A percentile compares a stretch with the other conserved stretches of the same genome.
phyloP scores from a whole-genome alignment of 2,113 vertebrate species.

The Sorex araneus region DNA sequence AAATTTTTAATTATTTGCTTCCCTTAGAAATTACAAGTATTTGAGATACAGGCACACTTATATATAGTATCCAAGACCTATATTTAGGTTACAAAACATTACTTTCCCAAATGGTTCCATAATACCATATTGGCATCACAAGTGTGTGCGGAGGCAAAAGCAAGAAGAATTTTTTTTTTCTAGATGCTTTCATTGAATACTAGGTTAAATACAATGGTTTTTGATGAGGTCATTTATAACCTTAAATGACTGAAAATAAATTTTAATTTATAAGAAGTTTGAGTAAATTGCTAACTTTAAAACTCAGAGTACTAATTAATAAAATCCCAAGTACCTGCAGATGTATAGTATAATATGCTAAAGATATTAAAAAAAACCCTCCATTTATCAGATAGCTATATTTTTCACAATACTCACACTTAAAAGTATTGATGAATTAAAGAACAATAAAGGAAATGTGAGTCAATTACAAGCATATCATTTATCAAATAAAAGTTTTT shows the following conservation, averaged over 20 bases:
- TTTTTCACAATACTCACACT: not conserved
- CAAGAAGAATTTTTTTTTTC: not conserved
- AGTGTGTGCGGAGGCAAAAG: conserved; percentile 14
- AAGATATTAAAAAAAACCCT: not conserved
- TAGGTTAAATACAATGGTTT: not conserved
- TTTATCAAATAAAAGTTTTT: conserved; percentile 1
- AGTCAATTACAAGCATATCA: not conserved
- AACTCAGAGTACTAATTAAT: not conserved
- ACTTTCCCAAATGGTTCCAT: not conserved
- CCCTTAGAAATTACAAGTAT: not conserved
- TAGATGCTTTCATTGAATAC: not conserved
- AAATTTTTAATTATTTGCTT: not conserved
- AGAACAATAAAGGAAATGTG: not conserved
- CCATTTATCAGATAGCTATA: not conserved
- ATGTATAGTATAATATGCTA: not conserved
- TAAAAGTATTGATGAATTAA: not conserved
- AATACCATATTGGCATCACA: not conserved
- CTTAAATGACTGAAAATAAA: conserved; percentile 49
- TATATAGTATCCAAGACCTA: not conserved
- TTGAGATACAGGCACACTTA: not conserved
- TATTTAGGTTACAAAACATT: not conserved
- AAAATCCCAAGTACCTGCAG: not conserved
- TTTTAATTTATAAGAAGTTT: not conserved
- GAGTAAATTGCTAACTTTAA: conserved; percentile 40
- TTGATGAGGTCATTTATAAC: conserved; percentile 9